Conservation (phyloP, 64 coral and sea anemone species). For the Porites australiensis region DNA sequence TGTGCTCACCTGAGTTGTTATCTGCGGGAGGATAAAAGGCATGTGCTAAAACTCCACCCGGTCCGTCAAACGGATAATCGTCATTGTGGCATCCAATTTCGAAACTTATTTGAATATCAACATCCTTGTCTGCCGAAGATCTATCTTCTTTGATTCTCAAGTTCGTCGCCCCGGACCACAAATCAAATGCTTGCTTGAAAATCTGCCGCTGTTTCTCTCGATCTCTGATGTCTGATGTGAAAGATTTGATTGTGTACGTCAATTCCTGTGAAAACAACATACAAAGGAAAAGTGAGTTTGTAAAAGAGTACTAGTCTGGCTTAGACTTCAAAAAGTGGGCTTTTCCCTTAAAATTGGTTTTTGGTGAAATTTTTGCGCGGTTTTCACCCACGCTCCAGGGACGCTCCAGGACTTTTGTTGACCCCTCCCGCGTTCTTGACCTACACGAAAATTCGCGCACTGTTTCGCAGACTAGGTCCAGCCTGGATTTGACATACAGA, state of each 20-base stretch:
- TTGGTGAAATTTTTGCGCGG: no score
- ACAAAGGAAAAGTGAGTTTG: background rate
- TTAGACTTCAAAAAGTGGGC: no score
- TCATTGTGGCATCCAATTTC: constrained; percentile 15
- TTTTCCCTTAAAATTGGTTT: no score
- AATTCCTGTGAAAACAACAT: constrained; percentile 38
- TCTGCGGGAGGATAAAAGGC: constrained; percentile 72
- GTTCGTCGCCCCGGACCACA: constrained; percentile 46
- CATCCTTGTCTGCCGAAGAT: constrained; percentile 21
- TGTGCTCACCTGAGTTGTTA: constrained; percentile 61
- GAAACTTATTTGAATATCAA: constrained; percentile 64
- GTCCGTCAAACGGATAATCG: constrained; percentile 63
- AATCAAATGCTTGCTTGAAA: constrained; percentile 48
- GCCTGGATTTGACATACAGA: no score
- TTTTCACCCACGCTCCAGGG: no score
- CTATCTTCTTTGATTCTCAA: constrained; percentile 34
- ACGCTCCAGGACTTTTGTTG: no score
- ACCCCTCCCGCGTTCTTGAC: no score
- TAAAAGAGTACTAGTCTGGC: no score
- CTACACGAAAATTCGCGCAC: no score
- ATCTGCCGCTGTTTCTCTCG: constrained; percentile 22
- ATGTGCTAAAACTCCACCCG: constrained; percentile 63
- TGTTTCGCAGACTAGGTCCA: no score
- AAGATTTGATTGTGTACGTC: constrained; percentile 55
- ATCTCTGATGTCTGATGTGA: constrained; percentile 7